A percentile compares a stretch with the other conserved stretches of the same genome.
These are phyloP conservation scores for Drosophila stalkeri DNA, from an alignment of 2,888 invertebrate species.

Conservation along the genomic window DNA sequence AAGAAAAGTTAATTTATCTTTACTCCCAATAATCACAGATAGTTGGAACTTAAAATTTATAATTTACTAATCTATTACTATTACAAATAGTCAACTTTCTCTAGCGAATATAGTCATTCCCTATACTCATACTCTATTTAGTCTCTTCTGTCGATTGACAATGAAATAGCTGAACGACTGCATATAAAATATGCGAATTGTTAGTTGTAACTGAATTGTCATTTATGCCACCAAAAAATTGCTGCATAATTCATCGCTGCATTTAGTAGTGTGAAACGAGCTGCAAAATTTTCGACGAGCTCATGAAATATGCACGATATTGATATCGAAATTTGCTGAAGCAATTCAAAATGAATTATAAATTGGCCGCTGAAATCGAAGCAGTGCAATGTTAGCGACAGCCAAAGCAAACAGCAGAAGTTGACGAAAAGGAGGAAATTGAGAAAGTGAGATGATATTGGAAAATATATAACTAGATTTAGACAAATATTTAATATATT, in stretches of 20 bases:
- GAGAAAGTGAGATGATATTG: not conserved
- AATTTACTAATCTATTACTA: no score
- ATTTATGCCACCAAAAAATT: slow-evolving; percentile 22
- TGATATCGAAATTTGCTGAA: slow-evolving; percentile 53
- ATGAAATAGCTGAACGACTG: not conserved
- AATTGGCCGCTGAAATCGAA: slow-evolving; percentile 39
- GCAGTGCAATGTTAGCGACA: slow-evolving; percentile 19
- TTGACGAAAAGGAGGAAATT: not conserved
- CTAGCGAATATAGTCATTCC: not conserved
- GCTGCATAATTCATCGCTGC: slow-evolving; percentile 51
- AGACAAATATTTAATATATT: not conserved
- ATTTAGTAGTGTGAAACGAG: slow-evolving; percentile 45
- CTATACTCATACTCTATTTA: not conserved
- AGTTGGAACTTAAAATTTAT: no score
- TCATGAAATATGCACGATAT: slow-evolving; percentile 72
- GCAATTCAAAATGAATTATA: slow-evolving; percentile 71
- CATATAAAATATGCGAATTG: slow-evolving; percentile 9
- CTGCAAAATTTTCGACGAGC: slow-evolving; percentile 38
- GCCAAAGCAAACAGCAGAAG: not conserved
- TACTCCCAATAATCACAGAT: no score
- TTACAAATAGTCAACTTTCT: no score
- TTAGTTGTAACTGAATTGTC: slow-evolving; percentile 4
- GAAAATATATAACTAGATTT: not conserved
- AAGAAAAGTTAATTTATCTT: no score
- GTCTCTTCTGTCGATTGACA: not conserved